These are phyloP conservation scores for Spilarctia lutea DNA, from an alignment of 2,888 invertebrate genomes.

Conservation along the genomic window DNA sequence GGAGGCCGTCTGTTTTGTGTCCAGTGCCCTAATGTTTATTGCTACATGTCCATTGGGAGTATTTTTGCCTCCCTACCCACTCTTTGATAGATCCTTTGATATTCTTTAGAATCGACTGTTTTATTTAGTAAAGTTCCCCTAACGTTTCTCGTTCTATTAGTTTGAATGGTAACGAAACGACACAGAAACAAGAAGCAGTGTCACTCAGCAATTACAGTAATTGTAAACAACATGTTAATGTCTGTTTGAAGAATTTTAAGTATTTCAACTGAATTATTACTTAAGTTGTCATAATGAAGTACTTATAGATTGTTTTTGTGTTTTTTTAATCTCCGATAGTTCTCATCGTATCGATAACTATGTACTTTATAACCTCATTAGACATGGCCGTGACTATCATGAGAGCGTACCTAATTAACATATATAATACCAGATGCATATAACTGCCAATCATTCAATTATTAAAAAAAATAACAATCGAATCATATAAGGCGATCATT, in stretches of 20 bases:
- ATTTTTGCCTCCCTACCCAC: slow-evolving; percentile 62
- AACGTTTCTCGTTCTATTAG: slow-evolving; percentile 38
- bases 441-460: slow-evolving; percentile 49
- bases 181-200: slow-evolving; percentile 17
- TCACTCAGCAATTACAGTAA: slow-evolving; percentile 33
- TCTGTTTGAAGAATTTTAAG: neutral
- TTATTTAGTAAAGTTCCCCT: slow-evolving; percentile 46
- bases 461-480: slow-evolving; percentile 41
- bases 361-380: neutral
- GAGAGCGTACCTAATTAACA: slow-evolving; percentile 44
- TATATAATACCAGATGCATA: slow-evolving; percentile 23
- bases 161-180: slow-evolving; percentile 30
- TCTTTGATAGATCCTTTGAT: slow-evolving; percentile 61
- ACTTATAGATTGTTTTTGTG: neutral
- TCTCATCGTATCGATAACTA: neutral
- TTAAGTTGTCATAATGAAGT: neutral
- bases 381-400: slow-evolving; percentile 12
- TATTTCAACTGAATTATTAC: neutral
- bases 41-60: slow-evolving; percentile 68
- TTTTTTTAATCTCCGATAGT: neutral
- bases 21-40: slow-evolving; percentile 77
- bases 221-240: slow-evolving; percentile 4
- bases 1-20: slow-evolving; percentile 79
- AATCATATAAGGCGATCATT: slow-evolving; percentile 35
- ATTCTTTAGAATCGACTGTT: slow-evolving; percentile 58